Conservation (phyloP, 1,140 invertebrate genomes). For the Hyles euphorbiae region DNA sequence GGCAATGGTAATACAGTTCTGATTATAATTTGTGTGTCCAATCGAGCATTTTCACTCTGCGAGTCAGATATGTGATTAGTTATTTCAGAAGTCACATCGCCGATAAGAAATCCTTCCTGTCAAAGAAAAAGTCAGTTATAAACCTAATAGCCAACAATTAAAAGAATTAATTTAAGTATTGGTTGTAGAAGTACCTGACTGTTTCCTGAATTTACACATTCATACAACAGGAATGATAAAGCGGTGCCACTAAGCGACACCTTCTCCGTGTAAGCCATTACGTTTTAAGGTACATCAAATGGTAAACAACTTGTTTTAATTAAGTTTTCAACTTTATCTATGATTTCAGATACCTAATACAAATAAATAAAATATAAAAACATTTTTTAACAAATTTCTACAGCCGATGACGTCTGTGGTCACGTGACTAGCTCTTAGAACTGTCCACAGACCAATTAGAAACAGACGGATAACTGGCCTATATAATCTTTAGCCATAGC, state of each 20-base stretch:
- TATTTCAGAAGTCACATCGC: slow-evolving; percentile 76
- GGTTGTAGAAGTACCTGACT: slow-evolving; percentile 72
- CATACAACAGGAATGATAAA: slow-evolving; percentile 78
- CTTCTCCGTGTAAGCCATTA: slow-evolving; percentile 70
- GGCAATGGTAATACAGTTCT: slow-evolving; percentile 76
- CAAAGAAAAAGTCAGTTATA: slow-evolving; percentile 36
- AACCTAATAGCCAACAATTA: slow-evolving; percentile 16
- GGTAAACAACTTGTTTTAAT: not conserved
- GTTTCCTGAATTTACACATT: slow-evolving; percentile 76
- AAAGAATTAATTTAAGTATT: slow-evolving; percentile 4
- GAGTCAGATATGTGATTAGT: slow-evolving; percentile 81
- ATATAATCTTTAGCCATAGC: too few relatives aligned
- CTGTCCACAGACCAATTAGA: too few relatives aligned
- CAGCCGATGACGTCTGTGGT: slow-evolving; percentile 6
- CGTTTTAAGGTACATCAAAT: slow-evolving; percentile 1
- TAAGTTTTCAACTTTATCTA: too few relatives aligned
- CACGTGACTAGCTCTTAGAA: slow-evolving; percentile 1
- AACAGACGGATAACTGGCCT: too few relatives aligned
- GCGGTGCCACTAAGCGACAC: slow-evolving; percentile 76
- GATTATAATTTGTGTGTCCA: slow-evolving; percentile 77
- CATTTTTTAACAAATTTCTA: slow-evolving; percentile 1
- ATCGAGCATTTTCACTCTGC: slow-evolving; percentile 76
- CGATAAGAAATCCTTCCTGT: slow-evolving; percentile 81
- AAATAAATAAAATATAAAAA: not conserved
- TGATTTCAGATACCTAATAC: too few relatives aligned